These are phyloP conservation scores for Spilosoma lubricipeda DNA, from an alignment of 2,888 invertebrate genomes.

Conservation along the genomic window DNA sequence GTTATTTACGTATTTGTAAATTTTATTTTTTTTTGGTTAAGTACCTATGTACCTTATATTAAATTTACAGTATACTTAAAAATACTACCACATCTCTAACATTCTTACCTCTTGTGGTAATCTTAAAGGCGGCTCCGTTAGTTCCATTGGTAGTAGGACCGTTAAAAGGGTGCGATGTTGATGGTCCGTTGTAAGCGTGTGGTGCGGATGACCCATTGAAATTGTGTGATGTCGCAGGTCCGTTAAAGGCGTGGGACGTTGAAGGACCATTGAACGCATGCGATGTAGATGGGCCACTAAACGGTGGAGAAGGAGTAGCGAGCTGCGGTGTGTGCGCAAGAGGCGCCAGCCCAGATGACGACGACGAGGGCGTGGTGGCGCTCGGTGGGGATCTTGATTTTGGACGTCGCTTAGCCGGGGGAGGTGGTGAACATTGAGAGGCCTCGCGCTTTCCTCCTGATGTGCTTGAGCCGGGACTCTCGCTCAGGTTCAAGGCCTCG, in stretches of 20 bases:
- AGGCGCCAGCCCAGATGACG: slow-evolving; percentile 41
- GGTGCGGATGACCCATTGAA: slow-evolving; percentile 14
- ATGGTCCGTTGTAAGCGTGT: background rate
- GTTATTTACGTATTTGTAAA: no score
- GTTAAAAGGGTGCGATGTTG: background rate
- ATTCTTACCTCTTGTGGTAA: slow-evolving; percentile 91
- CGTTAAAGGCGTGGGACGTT: slow-evolving; percentile 42
- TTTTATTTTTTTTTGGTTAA: no score
- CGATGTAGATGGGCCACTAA: slow-evolving; percentile 32
- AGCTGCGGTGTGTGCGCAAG: slow-evolving; percentile 43
- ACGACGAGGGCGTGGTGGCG: slow-evolving; percentile 42
- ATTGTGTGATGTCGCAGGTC: slow-evolving; percentile 43
- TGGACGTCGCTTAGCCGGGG: slow-evolving; percentile 87
- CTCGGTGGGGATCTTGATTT: slow-evolving; percentile 67
- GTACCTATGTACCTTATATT: background rate
- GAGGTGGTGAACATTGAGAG: slow-evolving; percentile 83
- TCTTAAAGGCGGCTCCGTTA: slow-evolving; percentile 91
- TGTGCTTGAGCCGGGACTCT: slow-evolving; percentile 82
- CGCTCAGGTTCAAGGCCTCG: slow-evolving; percentile 94
- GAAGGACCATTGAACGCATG: slow-evolving; percentile 47
- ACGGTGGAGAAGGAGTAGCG: slow-evolving; percentile 45
- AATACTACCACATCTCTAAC: background rate
- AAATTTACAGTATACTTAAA: background rate
- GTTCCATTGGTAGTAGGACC: slow-evolving; percentile 33
- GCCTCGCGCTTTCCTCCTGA: slow-evolving; percentile 80